A percentile compares a stretch with the other conserved stretches of the same genome.
Evolutionary conservation across 1,140 invertebrate genomes (phyloP).

Genomic region (Brachionus rubens): DNA sequence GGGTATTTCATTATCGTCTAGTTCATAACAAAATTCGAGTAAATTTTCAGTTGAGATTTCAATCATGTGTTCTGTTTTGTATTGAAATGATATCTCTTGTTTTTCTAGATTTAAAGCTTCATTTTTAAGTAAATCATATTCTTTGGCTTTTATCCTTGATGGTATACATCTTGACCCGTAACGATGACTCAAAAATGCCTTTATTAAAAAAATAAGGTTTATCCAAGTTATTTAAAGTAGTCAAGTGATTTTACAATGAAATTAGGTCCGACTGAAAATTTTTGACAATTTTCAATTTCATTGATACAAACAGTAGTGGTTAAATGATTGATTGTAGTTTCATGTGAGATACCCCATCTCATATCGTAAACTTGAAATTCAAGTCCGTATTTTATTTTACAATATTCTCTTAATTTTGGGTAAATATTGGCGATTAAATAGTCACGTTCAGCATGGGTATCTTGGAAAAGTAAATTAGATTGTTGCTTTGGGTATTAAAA

Average conservation of each 20-base stretch:
- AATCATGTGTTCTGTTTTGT: background rate
- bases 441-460: constrained; percentile 43
- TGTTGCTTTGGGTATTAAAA: background rate
- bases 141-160: constrained; percentile 68
- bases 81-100: background rate
- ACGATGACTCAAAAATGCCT: constrained; percentile 69
- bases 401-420: constrained; percentile 41
- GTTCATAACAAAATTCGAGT: constrained; percentile 10
- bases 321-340: constrained; percentile 43
- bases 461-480: background rate
- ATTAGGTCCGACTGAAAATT: constrained; percentile 36
- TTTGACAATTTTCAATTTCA: constrained; percentile 45
- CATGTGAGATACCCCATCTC: constrained; percentile 48
- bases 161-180: constrained; percentile 95
- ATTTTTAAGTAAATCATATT: background rate
- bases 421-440: constrained; percentile 43
- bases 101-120: background rate
- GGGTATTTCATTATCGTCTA: constrained; percentile 42
- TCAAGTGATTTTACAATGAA: constrained; percentile 21
- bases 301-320: constrained; percentile 44
- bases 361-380: constrained; percentile 82
- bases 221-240: background rate
- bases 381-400: constrained; percentile 82
- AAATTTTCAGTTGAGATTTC: constrained; percentile 2
- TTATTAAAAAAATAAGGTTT: background rate